Base-by-base conservation (phyloP, 1,140 invertebrate species). In the Pachyrhynchus sulphureomaculatus region DNA sequence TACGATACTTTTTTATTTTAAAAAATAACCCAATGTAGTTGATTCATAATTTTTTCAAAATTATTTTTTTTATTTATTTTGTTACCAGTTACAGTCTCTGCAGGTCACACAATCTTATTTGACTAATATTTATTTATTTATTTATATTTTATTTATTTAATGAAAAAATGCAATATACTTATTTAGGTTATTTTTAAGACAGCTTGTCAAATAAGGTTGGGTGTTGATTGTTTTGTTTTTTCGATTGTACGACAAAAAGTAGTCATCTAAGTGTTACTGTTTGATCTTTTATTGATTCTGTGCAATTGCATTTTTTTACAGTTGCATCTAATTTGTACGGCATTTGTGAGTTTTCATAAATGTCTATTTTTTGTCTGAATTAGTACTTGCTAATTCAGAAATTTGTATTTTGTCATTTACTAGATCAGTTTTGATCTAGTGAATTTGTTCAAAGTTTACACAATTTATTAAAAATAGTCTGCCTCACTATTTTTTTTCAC, bases 261-360 rank as follows among this genome's bases (percentile, higher is more conserved):
- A 53, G 18, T 5, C 32, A 47, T 44, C n/a, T 44, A 21, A 9
- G 18, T 17, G 12, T 44, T 21, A 1, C 17, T 24, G 26, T 12
- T 24, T 23, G 2, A 10, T 13, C 10, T 47, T 26, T 24, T 47
- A 21, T 47, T 29, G n/a, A n/a, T n/a, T n/a, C n/a, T n/a, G 2
- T 47, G 51, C 37, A 53, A 39, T 53, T 53, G 51, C 26, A 26
- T 51, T 36, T 32, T 51, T 51, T 18, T 51, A 24, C 48, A 51
- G 36, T 36, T 51, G 48, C 29, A 44, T 21, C 2, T 0, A n/a
- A n/a, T n/a, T n/a, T 36, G 3, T 37, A 36, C 9, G 17, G 13
- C 36, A 17, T 39, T 20, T 17, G 6, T 13, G 18, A 17, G 10
- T 15, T 39, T 15, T 39, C 18, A 1, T 39, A 17, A 39, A 15